Percentiles rank a stretch among this genome's conserved stretches.
Conservation (phyloP, 2,113 vertebrate species). For the Carlito syrichta region DNA sequence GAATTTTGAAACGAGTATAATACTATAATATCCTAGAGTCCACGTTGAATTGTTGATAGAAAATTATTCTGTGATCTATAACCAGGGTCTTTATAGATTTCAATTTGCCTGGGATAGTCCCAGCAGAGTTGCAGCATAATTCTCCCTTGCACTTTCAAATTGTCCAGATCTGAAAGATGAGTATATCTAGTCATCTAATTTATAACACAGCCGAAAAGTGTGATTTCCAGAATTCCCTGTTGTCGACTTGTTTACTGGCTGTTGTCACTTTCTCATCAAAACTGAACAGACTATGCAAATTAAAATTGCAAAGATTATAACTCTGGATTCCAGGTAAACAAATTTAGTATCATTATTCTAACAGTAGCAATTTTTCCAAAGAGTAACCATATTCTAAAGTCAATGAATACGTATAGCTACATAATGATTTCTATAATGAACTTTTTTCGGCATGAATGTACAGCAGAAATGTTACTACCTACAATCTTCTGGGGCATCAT, state of each 20-base stretch:
- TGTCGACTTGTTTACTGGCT: neutral
- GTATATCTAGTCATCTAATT: neutral
- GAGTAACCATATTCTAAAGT: neutral
- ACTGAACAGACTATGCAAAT: neutral
- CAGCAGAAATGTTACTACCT: neutral
- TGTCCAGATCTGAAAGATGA: neutral
- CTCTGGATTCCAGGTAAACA: neutral
- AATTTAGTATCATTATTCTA: constrained; percentile 15
- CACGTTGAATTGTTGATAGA: neutral
- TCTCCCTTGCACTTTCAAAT: neutral
- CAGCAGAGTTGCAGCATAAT: fast-evolving
- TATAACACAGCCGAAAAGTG: neutral
- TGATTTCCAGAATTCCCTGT: neutral
- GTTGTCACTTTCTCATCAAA: neutral
- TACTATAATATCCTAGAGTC: neutral
- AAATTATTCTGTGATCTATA: neutral
- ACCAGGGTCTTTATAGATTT: neutral
- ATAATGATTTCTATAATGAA: neutral
- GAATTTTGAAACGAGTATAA: neutral
- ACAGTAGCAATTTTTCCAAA: constrained; percentile 4
- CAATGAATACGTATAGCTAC: neutral
- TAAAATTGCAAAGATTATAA: neutral
- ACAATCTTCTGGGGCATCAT: neutral
- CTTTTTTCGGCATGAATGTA: neutral
- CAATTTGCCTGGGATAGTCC: neutral